Percentiles rank a stretch among this genome's conserved stretches.
These are phyloP conservation scores for Centroberyx gerrardi DNA, from an alignment of 2,797 vertebrate species.

Conservation along the genomic window DNA sequence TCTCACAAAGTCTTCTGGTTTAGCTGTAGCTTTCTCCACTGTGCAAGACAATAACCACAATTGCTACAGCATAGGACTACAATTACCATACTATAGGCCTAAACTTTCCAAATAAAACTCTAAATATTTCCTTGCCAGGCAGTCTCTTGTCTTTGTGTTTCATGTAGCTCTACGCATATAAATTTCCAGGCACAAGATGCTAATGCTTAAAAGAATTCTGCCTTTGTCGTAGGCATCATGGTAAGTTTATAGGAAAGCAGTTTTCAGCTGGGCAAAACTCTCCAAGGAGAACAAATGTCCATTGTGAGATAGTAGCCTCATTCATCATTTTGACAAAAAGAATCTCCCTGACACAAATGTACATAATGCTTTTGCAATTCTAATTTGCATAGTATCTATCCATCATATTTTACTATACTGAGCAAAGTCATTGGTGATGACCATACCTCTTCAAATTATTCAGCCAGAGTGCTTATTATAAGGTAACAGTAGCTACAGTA, in stretches of 20 bases:
- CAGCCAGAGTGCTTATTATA: background rate
- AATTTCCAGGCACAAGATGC: conserved; percentile 13
- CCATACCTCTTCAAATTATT: background rate
- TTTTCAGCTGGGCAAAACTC: conserved; percentile 12
- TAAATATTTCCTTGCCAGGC: conserved; percentile 49
- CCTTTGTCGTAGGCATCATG: background rate
- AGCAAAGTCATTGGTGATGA: conserved; percentile 5
- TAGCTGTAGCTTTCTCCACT: conserved; percentile 50
- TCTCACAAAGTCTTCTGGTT: conserved; percentile 49
- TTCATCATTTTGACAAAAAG: conserved; percentile 5
- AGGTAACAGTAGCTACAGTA: conserved; percentile 15
- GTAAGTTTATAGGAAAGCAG: conserved; percentile 31
- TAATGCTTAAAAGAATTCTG: conserved; percentile 34
- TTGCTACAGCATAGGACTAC: conserved; percentile 34
- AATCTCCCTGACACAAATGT: conserved; percentile 18
- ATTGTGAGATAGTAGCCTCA: background rate
- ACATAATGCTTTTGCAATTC: background rate
- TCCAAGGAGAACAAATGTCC: conserved; percentile 10
- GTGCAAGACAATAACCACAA: conserved; percentile 50
- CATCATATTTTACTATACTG: background rate
- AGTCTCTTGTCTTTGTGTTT: conserved; percentile 25
- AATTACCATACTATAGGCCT: conserved; percentile 51
- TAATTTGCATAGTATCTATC: background rate
- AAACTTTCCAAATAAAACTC: conserved; percentile 49
- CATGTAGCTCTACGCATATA: conserved; percentile 28